Conservation (phyloP, 2,113 vertebrate genomes). For the Panthera uncia region DNA sequence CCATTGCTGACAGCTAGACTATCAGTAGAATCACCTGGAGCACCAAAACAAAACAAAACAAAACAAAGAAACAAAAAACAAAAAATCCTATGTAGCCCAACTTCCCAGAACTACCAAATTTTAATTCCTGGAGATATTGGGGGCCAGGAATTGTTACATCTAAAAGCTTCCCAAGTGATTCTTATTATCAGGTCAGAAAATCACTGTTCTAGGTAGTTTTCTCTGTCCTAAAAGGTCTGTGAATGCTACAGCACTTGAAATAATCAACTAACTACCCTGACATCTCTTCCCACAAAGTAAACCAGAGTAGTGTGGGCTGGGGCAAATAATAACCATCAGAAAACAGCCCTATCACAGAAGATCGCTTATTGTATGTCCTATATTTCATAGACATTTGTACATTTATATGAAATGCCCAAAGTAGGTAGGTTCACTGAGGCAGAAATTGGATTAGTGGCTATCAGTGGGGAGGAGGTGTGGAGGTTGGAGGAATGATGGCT, state of each 20-base stretch:
- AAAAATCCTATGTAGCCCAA: not conserved
- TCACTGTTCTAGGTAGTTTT: not conserved
- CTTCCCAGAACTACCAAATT: not conserved
- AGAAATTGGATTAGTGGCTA: not conserved
- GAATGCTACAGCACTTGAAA: not conserved
- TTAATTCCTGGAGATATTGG: not conserved
- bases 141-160: not conserved
- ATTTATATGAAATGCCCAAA: not conserved
- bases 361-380: fast-evolving
- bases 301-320: not conserved
- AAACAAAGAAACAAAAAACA: too few species aligned
- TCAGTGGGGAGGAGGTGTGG: too few species aligned
- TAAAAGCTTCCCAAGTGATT: not conserved
- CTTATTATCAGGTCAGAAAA: not conserved
- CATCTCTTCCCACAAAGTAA: not conserved
- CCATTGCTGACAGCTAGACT: not conserved
- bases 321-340: not conserved
- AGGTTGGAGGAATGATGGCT: not conserved
- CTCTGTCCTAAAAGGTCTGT: not conserved
- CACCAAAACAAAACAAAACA: not conserved
- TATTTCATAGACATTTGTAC: not conserved
- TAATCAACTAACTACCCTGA: too few species aligned
- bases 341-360: not conserved
- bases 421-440: not conserved
- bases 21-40: not conserved